A percentile compares a stretch with the other conserved stretches of the same genome.
phyloP scores from a whole-genome alignment of 1,140 invertebrate genomes.

The Helicoverpa zea region DNA sequence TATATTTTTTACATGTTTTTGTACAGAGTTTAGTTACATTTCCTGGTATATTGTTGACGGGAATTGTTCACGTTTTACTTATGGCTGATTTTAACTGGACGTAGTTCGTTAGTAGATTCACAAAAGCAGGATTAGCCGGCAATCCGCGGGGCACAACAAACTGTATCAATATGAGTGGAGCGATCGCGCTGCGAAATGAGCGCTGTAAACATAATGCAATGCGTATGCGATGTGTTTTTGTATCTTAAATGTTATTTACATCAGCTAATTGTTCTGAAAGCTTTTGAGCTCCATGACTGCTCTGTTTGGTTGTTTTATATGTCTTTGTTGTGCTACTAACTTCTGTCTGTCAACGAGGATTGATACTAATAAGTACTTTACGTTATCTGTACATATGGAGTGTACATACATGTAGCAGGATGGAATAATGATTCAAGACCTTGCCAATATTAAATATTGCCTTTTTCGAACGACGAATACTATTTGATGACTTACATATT shows the following conservation, averaged over 20 bases:
- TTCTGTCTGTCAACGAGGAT: no score
- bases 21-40: neutral
- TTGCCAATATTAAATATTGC: no score
- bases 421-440: no score
- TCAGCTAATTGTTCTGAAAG: slow-evolving; percentile 6
- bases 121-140: slow-evolving; percentile 20
- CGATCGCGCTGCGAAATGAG: slow-evolving; percentile 25
- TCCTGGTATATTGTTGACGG: neutral
- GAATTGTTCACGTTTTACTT: slow-evolving; percentile 18
- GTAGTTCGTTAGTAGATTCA: slow-evolving; percentile 24
- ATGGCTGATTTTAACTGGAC: neutral
- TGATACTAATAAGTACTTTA: neutral
- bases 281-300: slow-evolving; percentile 14
- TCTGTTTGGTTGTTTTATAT: slow-evolving; percentile 3
- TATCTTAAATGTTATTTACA: slow-evolving; percentile 17
- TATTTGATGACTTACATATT: no score
- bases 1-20: neutral
- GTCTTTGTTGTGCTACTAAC: neutral
- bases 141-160: slow-evolving; percentile 36
- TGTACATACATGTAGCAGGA: no score
- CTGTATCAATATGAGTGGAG: slow-evolving; percentile 4
- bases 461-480: no score
- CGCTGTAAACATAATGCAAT: slow-evolving; percentile 2
- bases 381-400: no score
- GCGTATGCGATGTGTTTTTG: slow-evolving; percentile 14